A percentile compares a stretch with the other conserved stretches of the same genome.
Evolutionary conservation across 2,113 vertebrate genomes (phyloP).

Genomic region (Oxyura jamaicensis): DNA sequence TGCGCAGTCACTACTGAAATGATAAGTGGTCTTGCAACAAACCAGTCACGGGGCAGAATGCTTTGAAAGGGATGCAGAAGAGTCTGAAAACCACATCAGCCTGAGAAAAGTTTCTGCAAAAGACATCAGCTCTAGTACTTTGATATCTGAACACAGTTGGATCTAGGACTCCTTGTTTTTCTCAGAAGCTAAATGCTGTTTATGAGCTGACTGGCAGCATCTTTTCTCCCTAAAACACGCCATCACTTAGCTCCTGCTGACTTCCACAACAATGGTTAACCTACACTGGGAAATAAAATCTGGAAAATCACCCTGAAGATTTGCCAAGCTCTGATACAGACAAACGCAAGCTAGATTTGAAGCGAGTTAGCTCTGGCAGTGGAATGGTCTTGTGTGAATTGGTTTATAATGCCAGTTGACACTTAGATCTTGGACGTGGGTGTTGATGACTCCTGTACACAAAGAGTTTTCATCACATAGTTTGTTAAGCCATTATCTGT

Average conservation of each 20-base stretch:
- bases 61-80: background rate
- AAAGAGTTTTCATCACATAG: background rate
- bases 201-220: constrained; percentile 8
- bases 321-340: background rate
- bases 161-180: constrained; percentile 43
- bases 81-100: background rate
- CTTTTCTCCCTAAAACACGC: background rate
- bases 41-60: background rate
- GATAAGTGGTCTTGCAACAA: background rate
- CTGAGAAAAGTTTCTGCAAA: background rate
- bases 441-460: background rate
- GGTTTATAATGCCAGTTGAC: background rate
- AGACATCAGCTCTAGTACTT: background rate
- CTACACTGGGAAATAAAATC: background rate
- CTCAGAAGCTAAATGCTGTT: background rate
- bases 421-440: background rate
- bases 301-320: background rate
- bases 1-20: background rate
- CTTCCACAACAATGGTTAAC: background rate
- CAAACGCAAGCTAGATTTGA: background rate
- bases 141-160: background rate
- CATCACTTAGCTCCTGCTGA: background rate
- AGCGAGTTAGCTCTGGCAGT: background rate
- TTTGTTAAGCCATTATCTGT: background rate
- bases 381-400: background rate